Base-by-base conservation (phyloP, 2,113 vertebrate genomes). In the Hyperopisus bebe region DNA sequence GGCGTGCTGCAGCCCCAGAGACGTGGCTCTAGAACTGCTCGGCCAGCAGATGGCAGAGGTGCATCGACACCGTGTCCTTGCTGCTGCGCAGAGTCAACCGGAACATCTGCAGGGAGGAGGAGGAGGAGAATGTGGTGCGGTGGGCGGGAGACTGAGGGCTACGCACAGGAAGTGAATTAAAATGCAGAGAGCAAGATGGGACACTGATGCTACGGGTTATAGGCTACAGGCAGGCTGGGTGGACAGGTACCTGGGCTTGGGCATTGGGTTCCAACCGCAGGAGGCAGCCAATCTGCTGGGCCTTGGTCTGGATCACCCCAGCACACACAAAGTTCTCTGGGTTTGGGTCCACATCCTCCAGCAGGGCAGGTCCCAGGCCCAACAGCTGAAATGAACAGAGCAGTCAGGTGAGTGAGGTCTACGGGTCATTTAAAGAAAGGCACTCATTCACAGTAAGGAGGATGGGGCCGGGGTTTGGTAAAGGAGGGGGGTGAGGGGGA, bases 281-380 rank as follows among this genome's bases (percentile, higher is more conserved):
- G 93, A 98, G 95, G 84, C 97, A 98, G 93, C 98, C 97, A 13
- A 98, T 96, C 91, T 98, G 98, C 92, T 98, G 95, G 74, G 96
- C 93, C 92, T 98, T 98, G 9, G 97, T 98, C 95, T 98, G 98
- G 91, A 98, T 96, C 90, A 98, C 97, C 70, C 98, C 98, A 62
- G 98, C 97, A 35, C 97, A 98, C 87, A 98, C 98, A 2, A 97
- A 98, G 92, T 98, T 98, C 93, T 98, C 98, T 7, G 97, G 97
- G 93, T 98, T 98, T 24, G 98, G 98, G 91, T 98, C 97, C 53
- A 98, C 97, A 0, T 97, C 97, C 90, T 98, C 97, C 94, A 98
- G 92, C 88, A 98, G 96, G 27, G 98, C 98, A 3, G 96, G 95
- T 88, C 98, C 98, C 9, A 98, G 95, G 84, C 98, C 98, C 92